Percentiles rank a stretch among this genome's conserved stretches.
phyloP scores from a whole-genome alignment of 2,113 vertebrate species.

The Gambusia affinis region DNA sequence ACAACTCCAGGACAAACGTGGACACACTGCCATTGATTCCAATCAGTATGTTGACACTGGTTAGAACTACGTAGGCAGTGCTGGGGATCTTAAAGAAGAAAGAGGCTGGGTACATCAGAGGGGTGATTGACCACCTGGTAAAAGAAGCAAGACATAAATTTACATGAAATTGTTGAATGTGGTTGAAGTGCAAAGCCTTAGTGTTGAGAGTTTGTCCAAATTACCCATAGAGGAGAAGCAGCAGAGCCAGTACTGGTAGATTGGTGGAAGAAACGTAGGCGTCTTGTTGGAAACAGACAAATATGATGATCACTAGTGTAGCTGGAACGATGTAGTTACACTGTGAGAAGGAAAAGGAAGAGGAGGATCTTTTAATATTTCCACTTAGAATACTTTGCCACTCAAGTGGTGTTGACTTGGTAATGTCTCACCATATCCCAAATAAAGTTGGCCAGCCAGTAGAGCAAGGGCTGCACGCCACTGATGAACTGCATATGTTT shows the following conservation, averaged over 20 bases:
- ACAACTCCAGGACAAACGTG: slow-evolving; percentile 97
- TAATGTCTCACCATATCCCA: slow-evolving; percentile 95
- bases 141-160: slow-evolving; percentile 4
- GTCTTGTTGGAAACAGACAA: slow-evolving; percentile 98
- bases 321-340: slow-evolving; percentile 98
- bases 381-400: no score
- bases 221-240: slow-evolving; percentile 96
- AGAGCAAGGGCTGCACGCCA: slow-evolving; percentile 94
- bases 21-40: slow-evolving; percentile 97
- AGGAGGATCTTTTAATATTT: neutral
- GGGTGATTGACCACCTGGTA: slow-evolving; percentile 96
- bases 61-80: slow-evolving; percentile 96
- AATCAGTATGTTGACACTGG: slow-evolving; percentile 97
- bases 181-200: neutral
- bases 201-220: slow-evolving; percentile 1
- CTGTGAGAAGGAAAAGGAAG: slow-evolving; percentile 64
- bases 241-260: slow-evolving; percentile 91
- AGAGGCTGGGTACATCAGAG: slow-evolving; percentile 98
- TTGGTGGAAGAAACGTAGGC: slow-evolving; percentile 98
- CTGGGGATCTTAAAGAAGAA: slow-evolving; percentile 99
- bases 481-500: slow-evolving; percentile 98
- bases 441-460: slow-evolving; percentile 96
- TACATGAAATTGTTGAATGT: neutral
- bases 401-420: accelerated
- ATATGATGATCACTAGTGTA: slow-evolving; percentile 94